Evolutionary conservation across 1,140 invertebrate species (phyloP).

Genomic region (Acyrthosiphon pisum): DNA sequence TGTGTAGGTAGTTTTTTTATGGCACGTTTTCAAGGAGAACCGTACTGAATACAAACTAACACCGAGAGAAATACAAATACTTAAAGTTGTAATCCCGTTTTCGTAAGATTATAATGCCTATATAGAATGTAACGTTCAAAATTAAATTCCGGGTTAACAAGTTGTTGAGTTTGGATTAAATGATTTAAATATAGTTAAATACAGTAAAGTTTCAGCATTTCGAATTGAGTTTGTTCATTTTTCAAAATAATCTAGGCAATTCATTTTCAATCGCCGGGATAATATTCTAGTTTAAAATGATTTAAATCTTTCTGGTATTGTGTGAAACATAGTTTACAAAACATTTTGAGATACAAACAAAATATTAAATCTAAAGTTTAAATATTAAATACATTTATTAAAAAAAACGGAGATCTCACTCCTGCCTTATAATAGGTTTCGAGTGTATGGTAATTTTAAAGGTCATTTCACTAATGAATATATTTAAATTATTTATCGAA

Average conservation of each 20-base stretch:
- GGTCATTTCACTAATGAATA: not conserved
- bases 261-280: not conserved
- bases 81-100: constrained; percentile 5
- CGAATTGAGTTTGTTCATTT: not conserved
- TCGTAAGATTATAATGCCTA: not conserved
- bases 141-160: not conserved
- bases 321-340: not conserved
- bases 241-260: not conserved
- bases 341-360: not conserved
- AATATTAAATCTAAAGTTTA: not conserved
- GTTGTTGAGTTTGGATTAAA: not conserved
- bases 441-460: not conserved
- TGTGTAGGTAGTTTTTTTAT: not conserved
- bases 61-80: not conserved
- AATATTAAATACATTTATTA: not conserved
- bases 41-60: not conserved
- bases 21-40: not conserved
- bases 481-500: not conserved
- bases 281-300: not conserved
- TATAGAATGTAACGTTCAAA: not conserved
- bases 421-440: not conserved
- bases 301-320: not conserved
- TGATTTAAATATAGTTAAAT: not conserved
- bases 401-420: too few species aligned
- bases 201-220: not conserved